phyloP scores from a whole-genome alignment of 2,113 vertebrate species.

The Microtus montanus region DNA sequence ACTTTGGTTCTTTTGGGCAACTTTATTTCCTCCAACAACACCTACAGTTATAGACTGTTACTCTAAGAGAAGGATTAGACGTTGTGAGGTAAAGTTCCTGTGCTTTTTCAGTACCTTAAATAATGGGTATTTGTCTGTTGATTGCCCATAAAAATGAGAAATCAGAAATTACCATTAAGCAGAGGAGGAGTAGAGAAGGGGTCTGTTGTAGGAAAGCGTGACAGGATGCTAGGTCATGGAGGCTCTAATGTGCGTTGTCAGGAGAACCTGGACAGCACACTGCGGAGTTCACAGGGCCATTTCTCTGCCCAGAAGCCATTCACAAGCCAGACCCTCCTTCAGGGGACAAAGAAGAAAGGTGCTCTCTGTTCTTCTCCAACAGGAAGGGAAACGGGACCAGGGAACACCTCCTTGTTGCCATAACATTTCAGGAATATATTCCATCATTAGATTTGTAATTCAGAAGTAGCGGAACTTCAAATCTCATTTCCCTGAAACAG shows the following conservation, averaged over 20 bases:
- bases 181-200: too few species aligned
- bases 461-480: not conserved
- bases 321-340: not conserved
- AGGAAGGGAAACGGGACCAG: not conserved
- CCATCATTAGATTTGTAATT: not conserved
- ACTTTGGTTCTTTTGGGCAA: not conserved
- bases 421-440: not conserved
- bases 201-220: rapidly evolving
- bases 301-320: not conserved
- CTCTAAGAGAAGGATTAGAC: not conserved
- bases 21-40: not conserved
- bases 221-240: not conserved
- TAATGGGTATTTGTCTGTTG: not conserved
- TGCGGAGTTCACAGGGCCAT: not conserved
- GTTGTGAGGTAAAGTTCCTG: not conserved
- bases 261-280: not conserved
- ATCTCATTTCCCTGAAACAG: not conserved
- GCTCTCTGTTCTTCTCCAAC: not conserved
- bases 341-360: not conserved
- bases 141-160: not conserved
- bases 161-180: too few species aligned
- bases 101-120: too few species aligned
- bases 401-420: too few species aligned
- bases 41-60: not conserved
- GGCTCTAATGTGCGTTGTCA: rapidly evolving